Conservation (phyloP, 1,140 invertebrate genomes). For the Ditylenchus dipsaci region DNA sequence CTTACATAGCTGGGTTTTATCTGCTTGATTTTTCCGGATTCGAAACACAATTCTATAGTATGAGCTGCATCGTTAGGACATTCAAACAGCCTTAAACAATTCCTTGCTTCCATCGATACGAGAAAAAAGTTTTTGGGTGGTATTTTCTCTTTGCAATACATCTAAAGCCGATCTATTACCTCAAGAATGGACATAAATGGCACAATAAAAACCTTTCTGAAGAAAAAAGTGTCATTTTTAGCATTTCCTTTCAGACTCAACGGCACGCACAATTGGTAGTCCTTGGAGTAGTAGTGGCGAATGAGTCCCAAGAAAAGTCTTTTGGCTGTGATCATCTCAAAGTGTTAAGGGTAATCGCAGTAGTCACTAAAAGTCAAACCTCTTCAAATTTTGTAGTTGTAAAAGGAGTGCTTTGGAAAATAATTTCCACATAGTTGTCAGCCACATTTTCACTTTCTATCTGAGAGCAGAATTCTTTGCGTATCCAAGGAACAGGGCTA, state of each 20-base stretch:
- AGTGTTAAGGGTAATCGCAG: background rate
- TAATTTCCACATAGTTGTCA: background rate
- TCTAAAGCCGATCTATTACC: background rate
- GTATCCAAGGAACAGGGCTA: background rate
- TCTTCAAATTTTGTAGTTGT: constrained; percentile 8
- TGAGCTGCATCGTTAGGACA: background rate
- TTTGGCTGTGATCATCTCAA: constrained; percentile 1
- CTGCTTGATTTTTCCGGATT: background rate
- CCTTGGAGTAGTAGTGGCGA: background rate
- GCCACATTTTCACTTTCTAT: background rate
- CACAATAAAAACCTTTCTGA: background rate
- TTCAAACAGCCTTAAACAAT: background rate
- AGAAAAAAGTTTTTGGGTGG: background rate
- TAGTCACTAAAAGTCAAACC: background rate
- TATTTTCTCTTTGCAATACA: background rate
- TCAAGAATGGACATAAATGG: background rate
- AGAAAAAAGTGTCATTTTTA: constrained; percentile 8
- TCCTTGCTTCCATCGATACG: background rate
- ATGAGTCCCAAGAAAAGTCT: constrained; percentile 4
- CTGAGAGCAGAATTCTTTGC: background rate
- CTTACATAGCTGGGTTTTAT: constrained; percentile 2
- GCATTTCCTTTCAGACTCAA: constrained; percentile 2
- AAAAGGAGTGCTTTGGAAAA: constrained; percentile 10
- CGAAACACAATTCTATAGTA: background rate
- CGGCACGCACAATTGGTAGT: background rate